Percentiles rank a stretch among this genome's conserved stretches.
phyloP scores from a whole-genome alignment of 2,888 invertebrate genomes.

The Lacanobia wlatinum region DNA sequence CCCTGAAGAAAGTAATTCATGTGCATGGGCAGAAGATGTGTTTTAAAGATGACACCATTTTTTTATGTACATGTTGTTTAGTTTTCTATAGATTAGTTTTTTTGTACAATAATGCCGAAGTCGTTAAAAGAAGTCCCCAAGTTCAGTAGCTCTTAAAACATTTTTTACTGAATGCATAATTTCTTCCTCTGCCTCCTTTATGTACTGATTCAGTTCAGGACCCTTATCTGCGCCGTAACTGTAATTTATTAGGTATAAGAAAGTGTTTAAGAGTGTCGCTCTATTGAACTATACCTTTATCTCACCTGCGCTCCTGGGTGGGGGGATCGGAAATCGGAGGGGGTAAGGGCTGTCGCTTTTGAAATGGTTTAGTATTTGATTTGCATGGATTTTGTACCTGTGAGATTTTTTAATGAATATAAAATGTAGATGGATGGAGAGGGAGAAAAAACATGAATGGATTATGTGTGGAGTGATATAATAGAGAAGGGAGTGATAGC shows the following conservation, averaged over 20 bases:
- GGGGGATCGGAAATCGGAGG: conserved; percentile 19
- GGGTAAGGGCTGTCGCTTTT: conserved; percentile 42
- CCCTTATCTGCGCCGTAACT: conserved; percentile 36
- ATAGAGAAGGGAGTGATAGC: too few species aligned
- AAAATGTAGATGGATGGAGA: too few species aligned
- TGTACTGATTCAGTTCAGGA: conserved; percentile 37
- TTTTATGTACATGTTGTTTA: too few species aligned
- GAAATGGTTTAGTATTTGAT: not conserved
- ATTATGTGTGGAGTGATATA: too few species aligned
- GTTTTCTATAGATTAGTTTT: too few species aligned
- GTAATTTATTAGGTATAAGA: conserved; percentile 61
- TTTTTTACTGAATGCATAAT: conserved; percentile 33
- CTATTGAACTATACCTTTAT: conserved; percentile 66
- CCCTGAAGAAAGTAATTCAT: too few species aligned
- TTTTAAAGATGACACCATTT: too few species aligned
- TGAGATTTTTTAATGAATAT: not conserved
- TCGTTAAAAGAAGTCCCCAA: not conserved
- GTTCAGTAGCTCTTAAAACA: not conserved
- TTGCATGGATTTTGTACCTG: not conserved
- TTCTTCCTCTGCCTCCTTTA: conserved; percentile 8
- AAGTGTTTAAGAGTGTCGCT: conserved; percentile 61
- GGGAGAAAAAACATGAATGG: too few species aligned
- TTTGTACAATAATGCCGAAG: not conserved
- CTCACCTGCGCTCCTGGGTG: conserved; percentile 63
- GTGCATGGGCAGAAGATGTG: too few species aligned